phyloP scores from a whole-genome alignment of 2,888 invertebrate genomes.

The Pristionchus fissidentatus region DNA sequence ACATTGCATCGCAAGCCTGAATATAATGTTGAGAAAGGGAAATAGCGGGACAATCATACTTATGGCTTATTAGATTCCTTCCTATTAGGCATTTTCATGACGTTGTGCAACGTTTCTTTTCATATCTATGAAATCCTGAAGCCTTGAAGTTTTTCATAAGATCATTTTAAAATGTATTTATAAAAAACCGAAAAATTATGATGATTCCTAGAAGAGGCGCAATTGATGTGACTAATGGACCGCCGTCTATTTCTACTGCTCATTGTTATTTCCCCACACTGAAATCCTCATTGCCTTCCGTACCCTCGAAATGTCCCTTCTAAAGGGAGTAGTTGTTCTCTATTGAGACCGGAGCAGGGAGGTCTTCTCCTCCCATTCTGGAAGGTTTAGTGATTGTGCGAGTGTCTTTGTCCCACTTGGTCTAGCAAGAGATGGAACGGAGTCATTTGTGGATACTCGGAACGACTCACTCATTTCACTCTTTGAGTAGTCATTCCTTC shows the following conservation, averaged over 20 bases:
- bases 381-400: too few species aligned
- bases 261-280: not conserved
- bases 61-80: not conserved
- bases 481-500: not conserved
- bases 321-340: conserved; percentile 76
- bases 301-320: not conserved
- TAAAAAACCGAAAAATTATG: too few species aligned
- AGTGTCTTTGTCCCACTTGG: too few species aligned
- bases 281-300: not conserved
- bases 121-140: too few species aligned
- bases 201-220: too few species aligned
- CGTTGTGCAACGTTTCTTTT: too few species aligned
- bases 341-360: not conserved
- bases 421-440: too few species aligned
- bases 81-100: too few species aligned
- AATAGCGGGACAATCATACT: not conserved
- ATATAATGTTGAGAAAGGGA: not conserved
- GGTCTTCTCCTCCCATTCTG: not conserved
- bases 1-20: conserved; percentile 78
- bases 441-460: too few species aligned
- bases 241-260: not conserved
- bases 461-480: not conserved
- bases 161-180: too few species aligned
- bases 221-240: not conserved
- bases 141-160: too few species aligned